Evolutionary conservation across 2,113 vertebrate species (phyloP).

Genomic region (Cyprinodon brontotheroides): DNA sequence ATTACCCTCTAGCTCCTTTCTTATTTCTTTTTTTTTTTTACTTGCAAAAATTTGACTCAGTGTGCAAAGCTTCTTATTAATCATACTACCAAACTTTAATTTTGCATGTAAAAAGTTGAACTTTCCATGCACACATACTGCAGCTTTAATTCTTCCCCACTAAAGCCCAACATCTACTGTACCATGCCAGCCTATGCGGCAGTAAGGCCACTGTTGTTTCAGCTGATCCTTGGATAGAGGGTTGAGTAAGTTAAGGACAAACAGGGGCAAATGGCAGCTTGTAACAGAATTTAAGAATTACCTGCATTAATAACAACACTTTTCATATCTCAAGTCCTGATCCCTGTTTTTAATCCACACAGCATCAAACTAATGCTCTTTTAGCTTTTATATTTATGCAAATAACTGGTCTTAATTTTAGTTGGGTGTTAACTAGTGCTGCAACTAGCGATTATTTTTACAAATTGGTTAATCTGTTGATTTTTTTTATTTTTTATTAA

Average conservation of each 20-base stretch:
- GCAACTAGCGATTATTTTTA: too few relatives aligned
- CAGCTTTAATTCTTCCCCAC: constrained; percentile 48
- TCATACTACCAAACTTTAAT: constrained; percentile 40
- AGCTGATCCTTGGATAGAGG: constrained; percentile 49
- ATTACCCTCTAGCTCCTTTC: neutral
- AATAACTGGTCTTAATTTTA: too few relatives aligned
- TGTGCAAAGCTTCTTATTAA: constrained; percentile 5
- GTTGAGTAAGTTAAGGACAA: constrained; percentile 32
- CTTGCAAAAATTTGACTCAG: neutral
- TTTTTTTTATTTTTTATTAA: too few relatives aligned
- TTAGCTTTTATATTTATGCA: too few relatives aligned
- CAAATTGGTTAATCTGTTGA: too few relatives aligned
- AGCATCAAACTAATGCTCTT: too few relatives aligned
- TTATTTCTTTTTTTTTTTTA: constrained; percentile 8
- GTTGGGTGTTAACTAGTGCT: too few relatives aligned
- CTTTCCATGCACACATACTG: constrained; percentile 47
- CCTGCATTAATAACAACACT: neutral
- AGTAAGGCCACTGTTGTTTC: constrained; percentile 47
- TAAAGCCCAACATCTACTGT: constrained; percentile 28
- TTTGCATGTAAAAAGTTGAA: constrained; percentile 27
- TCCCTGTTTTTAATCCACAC: neutral
- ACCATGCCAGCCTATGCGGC: constrained; percentile 33
- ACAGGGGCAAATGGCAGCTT: constrained; percentile 26
- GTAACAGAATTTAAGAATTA: neutral
- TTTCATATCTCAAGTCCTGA: neutral